Evolutionary conservation across 2,113 vertebrate species (phyloP), one percentile per base, ranked within the genome.

Genomic region (Hippocampus abdominalis): DNA sequence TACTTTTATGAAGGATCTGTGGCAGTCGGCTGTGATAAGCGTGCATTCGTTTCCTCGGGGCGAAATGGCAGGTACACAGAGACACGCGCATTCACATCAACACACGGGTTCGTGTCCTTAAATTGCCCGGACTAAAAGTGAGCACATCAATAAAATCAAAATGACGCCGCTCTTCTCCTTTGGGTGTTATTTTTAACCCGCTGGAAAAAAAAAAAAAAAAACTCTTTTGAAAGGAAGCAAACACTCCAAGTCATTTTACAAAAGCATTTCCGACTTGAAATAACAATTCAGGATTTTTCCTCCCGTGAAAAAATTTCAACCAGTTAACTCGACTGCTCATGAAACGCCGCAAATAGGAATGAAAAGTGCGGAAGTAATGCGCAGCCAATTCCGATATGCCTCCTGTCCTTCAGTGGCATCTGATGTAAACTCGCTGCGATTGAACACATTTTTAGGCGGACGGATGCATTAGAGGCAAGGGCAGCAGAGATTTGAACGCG

Each of bases 11-110:
- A 71, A 48, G 84, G 64, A 81, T 80, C 78, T 60, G 83, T 68
- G 65, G 56, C 77, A 81, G 79, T 84, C 80, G 78, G 74, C 71
- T 76, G 66, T 61, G 85, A 87, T 86, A 77, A 84, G 83, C 76
- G 75, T 63, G 82, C 77, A 73, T 84, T 81, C 80, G 83, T 87
- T 88, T 87, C 73, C 73, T 83, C 36, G 0, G 53, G 65, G 82
- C 72, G 73, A 80, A 86, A 83, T 80, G 80, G 80, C 65, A 72
- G 51, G 70, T 49, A 76, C 61, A 71, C 71, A 71, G 18, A 42
- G 42, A 76, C 32, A 64, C 73, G 68, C 36, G 36, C 29, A 63
- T 69, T 46, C 61, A 66, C 44, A 60, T 44, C 53, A 32, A 69
- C 69, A 64, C 65, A 29, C 20, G 10, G 27, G 57, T 56, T n/a